phyloP scores from a whole-genome alignment of 2,888 invertebrate species.

The Campoplex nolae region DNA sequence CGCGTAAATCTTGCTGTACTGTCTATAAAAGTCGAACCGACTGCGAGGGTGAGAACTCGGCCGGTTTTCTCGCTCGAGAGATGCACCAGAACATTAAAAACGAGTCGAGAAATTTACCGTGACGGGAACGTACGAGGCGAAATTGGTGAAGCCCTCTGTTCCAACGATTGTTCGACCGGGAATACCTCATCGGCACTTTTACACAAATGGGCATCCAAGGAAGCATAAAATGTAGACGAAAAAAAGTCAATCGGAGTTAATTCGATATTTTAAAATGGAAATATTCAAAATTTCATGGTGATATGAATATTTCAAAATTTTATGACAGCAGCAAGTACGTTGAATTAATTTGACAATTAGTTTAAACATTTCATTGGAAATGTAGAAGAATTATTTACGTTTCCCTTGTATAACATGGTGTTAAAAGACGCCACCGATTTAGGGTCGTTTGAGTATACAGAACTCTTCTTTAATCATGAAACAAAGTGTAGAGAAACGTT shows the following conservation, averaged over 20 bases:
- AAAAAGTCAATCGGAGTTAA: constrained; percentile 36
- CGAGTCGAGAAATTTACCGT: constrained; percentile 67
- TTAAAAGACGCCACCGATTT: neutral
- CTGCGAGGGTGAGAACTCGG: constrained; percentile 67
- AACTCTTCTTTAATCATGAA: neutral
- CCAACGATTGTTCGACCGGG: constrained; percentile 32
- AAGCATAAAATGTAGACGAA: constrained; percentile 14
- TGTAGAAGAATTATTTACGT: too few species aligned
- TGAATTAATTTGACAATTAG: too few species aligned
- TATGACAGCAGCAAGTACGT: too few species aligned
- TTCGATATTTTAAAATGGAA: neutral
- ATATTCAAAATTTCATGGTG: neutral
- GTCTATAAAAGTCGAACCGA: constrained; percentile 80
- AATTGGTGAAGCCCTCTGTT: constrained; percentile 50
- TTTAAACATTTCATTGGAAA: too few species aligned
- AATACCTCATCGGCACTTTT: constrained; percentile 51
- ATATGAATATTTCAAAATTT: neutral
- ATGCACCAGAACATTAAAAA: constrained; percentile 62
- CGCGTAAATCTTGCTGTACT: constrained; percentile 77
- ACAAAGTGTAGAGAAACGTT: neutral
- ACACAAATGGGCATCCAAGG: neutral
- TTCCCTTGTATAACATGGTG: too few species aligned
- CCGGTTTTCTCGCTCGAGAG: constrained; percentile 56
- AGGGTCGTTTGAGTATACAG: neutral
- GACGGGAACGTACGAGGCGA: constrained; percentile 52